Evolutionary conservation across 1,140 invertebrate species (phyloP), one percentile per base, ranked within the genome.

Genomic region (Grapholita molesta): DNA sequence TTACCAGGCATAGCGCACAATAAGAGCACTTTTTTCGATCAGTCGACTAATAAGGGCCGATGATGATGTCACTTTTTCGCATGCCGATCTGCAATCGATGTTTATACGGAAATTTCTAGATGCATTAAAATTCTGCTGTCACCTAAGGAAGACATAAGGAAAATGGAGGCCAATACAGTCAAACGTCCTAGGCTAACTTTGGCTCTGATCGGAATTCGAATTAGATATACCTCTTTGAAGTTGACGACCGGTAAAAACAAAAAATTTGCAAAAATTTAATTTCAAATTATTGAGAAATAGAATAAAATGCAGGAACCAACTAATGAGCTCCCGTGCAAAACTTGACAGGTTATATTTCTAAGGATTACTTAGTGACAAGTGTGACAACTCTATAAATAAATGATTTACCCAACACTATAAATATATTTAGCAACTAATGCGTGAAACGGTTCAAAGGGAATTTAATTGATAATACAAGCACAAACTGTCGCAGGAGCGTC

Each of bases 151-250:
- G 25, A 7, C 25, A 61, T 28, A 61, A 61, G 55, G 55, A 61
- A 28, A 61, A 61, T 18, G 24, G 53, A 55, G 53, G 25, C 55
- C 55, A 28, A 12, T 61, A 8, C 28, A 61, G 55, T 7, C 12
- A 57, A 61, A 61, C 55, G 55, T 61, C 55, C 55, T 61, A 61
- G 28, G 55, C 55, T 28, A 32, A 25, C 55, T 61, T 61, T 61
- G 15, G 25, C 1, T 18, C 55, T 61, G 55, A 61, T 15, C 55
- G 30, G 55, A 61, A 61, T 61, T 25, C 28, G 30, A 61, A 61
- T 61, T 8, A 61, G 24, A 8, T 23, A 30, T 61, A 30, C 53
- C 53, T 28, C 53, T 57, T 57, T 25, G 24, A 57, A 57, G 23
- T 25, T 57, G 11, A 21, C 24, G 24, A 53, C 25, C 4, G 8